These are phyloP conservation scores for Eupithecia vulgata DNA, from an alignment of 2,888 invertebrate genomes.

Conservation along the genomic window DNA sequence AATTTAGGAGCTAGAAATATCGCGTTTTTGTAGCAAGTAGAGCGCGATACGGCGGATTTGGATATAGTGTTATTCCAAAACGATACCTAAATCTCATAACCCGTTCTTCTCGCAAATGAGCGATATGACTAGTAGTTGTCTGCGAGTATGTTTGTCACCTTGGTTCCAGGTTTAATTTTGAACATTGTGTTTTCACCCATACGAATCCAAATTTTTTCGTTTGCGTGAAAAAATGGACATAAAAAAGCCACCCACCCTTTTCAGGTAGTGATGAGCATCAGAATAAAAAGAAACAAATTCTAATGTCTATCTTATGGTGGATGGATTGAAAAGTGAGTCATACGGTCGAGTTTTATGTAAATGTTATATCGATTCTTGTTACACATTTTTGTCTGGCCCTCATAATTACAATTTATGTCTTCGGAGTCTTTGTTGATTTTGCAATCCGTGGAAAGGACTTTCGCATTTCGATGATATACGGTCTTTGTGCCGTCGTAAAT, in stretches of 20 bases:
- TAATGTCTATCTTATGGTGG: not conserved
- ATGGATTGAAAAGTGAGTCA: not conserved
- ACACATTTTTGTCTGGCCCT: constrained; percentile 43
- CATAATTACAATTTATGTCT: constrained; percentile 66
- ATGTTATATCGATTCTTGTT: constrained; percentile 32
- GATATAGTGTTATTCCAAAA: no score
- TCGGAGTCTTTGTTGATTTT: constrained; percentile 35
- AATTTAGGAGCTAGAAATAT: no score
- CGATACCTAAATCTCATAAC: no score
- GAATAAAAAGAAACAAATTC: not conserved
- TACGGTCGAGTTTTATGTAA: constrained; percentile 8
- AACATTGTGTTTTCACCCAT: not conserved
- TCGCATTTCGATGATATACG: constrained; percentile 37
- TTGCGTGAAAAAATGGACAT: not conserved
- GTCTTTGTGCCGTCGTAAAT: constrained; percentile 35
- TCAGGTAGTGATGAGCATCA: not conserved
- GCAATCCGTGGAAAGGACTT: constrained; percentile 35
- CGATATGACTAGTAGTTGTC: constrained; percentile 31
- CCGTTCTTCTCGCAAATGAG: no score
- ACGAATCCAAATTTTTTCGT: not conserved
- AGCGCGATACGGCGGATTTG: no score
- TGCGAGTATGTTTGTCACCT: constrained; percentile 7
- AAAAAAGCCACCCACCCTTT: not conserved
- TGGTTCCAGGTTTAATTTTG: not conserved
- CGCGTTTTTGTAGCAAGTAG: no score